Evolutionary conservation across 2,113 vertebrate genomes (phyloP).

Genomic region (Delphinapterus leucas): DNA sequence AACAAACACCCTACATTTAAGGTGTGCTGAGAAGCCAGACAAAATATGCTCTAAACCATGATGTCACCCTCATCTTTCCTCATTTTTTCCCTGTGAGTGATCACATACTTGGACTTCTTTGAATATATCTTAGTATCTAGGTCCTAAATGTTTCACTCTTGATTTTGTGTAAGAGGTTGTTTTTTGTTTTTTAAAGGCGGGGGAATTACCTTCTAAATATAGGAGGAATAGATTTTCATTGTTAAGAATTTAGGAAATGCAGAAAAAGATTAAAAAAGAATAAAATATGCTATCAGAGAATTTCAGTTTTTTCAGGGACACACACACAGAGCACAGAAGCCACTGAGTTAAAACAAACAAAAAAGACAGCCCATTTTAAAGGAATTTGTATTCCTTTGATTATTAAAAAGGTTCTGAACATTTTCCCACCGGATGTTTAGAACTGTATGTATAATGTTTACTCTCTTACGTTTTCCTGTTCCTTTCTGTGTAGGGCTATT

Average conservation of each 20-base stretch:
- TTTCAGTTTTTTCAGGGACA: not conserved
- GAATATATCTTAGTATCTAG: not conserved
- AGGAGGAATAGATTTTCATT: not conserved
- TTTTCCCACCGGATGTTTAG: too few species aligned
- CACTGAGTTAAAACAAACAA: not conserved
- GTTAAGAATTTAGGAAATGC: not conserved
- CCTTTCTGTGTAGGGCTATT: not conserved
- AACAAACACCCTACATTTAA: not conserved
- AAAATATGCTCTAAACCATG: not conserved
- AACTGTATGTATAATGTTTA: not conserved
- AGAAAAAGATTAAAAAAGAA: not conserved
- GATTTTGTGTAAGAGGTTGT: not conserved
- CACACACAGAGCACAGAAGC: not conserved
- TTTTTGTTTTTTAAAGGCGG: not conserved
- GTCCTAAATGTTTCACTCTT: not conserved
- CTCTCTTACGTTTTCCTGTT: not conserved
- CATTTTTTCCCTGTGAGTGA: not conserved
- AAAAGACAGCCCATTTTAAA: not conserved
- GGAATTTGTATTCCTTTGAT: not conserved
- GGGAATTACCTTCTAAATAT: not conserved
- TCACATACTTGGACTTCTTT: not conserved
- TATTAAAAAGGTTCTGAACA: not conserved
- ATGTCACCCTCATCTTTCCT: not conserved
- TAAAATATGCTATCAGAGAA: not conserved
- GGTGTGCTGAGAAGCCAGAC: not conserved